These are phyloP conservation scores for Eubasilissa splendida DNA, from an alignment of 2,888 invertebrate genomes.

Conservation along the genomic window DNA sequence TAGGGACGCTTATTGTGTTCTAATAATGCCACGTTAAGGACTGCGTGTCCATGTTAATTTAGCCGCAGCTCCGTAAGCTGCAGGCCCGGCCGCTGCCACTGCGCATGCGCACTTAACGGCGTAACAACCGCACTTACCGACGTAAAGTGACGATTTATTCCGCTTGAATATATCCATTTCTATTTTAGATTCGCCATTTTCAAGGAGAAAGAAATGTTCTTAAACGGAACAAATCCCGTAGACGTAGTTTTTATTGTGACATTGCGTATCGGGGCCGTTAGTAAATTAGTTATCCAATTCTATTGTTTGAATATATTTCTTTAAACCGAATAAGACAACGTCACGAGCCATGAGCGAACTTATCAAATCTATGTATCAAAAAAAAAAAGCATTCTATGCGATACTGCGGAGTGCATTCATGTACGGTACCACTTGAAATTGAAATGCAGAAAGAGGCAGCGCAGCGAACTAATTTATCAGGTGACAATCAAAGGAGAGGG, in stretches of 20 bases:
- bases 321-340: no score
- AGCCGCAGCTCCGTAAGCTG: not conserved
- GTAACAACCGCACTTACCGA: not conserved
- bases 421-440: not conserved
- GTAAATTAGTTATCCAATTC: no score
- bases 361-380: no score
- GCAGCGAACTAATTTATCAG: conserved; percentile 35
- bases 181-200: not conserved
- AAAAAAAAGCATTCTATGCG: no score
- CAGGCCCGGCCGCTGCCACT: not conserved
- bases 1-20: conserved; percentile 29
- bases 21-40: conserved; percentile 32
- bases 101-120: not conserved
- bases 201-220: not conserved
- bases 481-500: conserved; percentile 43
- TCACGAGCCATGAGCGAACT: no score
- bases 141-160: conserved; percentile 23
- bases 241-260: no score
- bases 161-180: not conserved
- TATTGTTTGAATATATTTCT: no score
- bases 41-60: conserved; percentile 30
- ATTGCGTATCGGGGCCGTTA: no score
- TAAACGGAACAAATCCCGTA: no score
- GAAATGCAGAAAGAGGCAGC: conserved; percentile 24
- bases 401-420: no score